Conservation (phyloP, 2,113 vertebrate species). For the Struthidea cinerea region DNA sequence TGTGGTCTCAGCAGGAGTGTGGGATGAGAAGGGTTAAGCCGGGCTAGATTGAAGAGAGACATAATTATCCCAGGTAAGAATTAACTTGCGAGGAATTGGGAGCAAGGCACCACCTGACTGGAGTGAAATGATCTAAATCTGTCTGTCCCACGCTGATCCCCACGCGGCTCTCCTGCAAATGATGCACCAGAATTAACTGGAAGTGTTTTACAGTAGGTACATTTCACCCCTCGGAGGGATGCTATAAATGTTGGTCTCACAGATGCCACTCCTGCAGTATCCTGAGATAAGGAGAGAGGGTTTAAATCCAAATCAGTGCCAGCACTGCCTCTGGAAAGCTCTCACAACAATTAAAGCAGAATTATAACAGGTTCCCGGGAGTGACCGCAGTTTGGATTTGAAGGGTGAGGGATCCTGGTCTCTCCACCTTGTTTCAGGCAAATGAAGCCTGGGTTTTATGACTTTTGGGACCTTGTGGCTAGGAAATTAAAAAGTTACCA, state of each 20-base stretch:
- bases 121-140: not conserved
- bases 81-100: slow-evolving; percentile 19
- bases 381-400: not conserved
- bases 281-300: not conserved
- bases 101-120: slow-evolving; percentile 31
- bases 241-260: slow-evolving; percentile 30
- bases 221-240: slow-evolving; percentile 44
- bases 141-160: slow-evolving; percentile 23
- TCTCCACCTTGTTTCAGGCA: not conserved
- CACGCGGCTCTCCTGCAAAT: not conserved
- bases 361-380: not conserved
- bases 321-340: slow-evolving; percentile 24
- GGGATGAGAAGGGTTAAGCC: not conserved
- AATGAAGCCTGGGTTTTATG: not conserved
- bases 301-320: slow-evolving; percentile 16
- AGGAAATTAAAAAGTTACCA: not conserved
- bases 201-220: slow-evolving; percentile 52
- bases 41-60: not conserved
- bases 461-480: not conserved
- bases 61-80: slow-evolving; percentile 51
- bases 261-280: not conserved
- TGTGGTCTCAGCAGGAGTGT: accelerated
- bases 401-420: not conserved
- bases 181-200: slow-evolving; percentile 59
- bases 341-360: slow-evolving; percentile 47